Evolutionary conservation across 2,888 invertebrate genomes (phyloP), one percentile per base, ranked within the genome.

Genomic region (Mimas tiliae): DNA sequence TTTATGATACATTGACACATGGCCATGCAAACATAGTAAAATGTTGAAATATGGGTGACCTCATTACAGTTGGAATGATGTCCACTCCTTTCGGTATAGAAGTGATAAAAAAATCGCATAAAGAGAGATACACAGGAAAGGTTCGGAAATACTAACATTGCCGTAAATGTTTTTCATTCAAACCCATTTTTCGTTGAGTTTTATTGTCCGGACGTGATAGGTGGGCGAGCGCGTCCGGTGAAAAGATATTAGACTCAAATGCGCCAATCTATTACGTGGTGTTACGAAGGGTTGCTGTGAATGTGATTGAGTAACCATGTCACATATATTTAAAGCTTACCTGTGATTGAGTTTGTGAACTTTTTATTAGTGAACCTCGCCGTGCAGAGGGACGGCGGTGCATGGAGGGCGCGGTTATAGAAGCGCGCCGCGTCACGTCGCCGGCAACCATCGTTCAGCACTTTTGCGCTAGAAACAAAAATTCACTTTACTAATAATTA

Each of bases 281-380:
- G 58, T 48, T 65, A 48, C 38, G 16, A 34, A 47, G 42, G 47
- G 63, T 63, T 34, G 45, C 21, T 63, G 62, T 34, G 45, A 48
- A 53, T 58, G 58, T 48, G 48, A 55, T 67, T 48, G 63, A 38
- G 58, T 2, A 50, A 68, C 12, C 19, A 34, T 67, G 21, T 19
- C 19, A 19, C 34, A 58, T 42, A 58, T 58, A 42, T 58, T 58
- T 38, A 6, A 12, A 52, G 38, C 63, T 76, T 78, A 91, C 93
- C 89, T 93, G 89, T 70, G 93, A 93, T 71, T 89, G 85, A 68
- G 94, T 88, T 71, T 94, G 94, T 21, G 95, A 90, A 74, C 93
- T 86, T 71, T 94, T 94, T 73, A 95, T 94, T 67, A 94, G 89
- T 45, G 95, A 95, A 67, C 95, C 95, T 67, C 95, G 93, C 12